Evolutionary conservation across 2,888 invertebrate genomes (phyloP).

Genomic region (Lordiphosa fenestrarum): DNA sequence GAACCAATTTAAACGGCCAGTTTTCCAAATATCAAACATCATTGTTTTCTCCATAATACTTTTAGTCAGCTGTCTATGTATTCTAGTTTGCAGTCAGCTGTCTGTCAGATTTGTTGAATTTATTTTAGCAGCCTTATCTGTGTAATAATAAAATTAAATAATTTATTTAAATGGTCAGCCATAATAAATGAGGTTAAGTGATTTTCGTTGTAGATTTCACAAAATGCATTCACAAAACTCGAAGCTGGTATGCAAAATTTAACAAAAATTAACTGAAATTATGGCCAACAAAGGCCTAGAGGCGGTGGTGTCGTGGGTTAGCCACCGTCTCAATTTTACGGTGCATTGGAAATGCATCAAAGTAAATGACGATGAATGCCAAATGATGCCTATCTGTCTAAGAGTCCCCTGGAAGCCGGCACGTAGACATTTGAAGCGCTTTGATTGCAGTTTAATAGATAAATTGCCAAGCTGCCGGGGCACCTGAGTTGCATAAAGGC

Average conservation of each 20-base stretch:
- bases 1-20: too few species aligned
- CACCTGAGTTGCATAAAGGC: slow-evolving; percentile 63
- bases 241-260: slow-evolving; percentile 49
- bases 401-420: slow-evolving; percentile 41
- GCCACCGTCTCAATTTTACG: slow-evolving; percentile 24
- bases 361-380: slow-evolving; percentile 41
- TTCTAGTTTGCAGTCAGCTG: slow-evolving; percentile 35
- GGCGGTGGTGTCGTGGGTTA: slow-evolving; percentile 49
- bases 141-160: slow-evolving; percentile 67
- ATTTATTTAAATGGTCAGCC: slow-evolving; percentile 63
- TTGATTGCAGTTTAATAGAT: slow-evolving; percentile 63
- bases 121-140: slow-evolving; percentile 49
- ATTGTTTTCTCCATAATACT: slow-evolving; percentile 1
- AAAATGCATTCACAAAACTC: slow-evolving; percentile 25
- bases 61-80: slow-evolving; percentile 14
- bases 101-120: slow-evolving; percentile 46
- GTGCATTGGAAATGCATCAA: slow-evolving; percentile 45
- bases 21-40: too few species aligned
- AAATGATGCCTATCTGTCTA: slow-evolving; percentile 50
- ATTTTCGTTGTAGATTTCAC: slow-evolving; percentile 67
- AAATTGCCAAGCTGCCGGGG: slow-evolving; percentile 37
- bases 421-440: slow-evolving; percentile 49
- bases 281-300: slow-evolving; percentile 44
- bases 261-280: slow-evolving; percentile 52
- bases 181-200: slow-evolving; percentile 70